Evolutionary conservation across 2,113 vertebrate genomes (phyloP), one percentile per base, ranked within the genome.

Genomic region (Propithecus coquereli): DNA sequence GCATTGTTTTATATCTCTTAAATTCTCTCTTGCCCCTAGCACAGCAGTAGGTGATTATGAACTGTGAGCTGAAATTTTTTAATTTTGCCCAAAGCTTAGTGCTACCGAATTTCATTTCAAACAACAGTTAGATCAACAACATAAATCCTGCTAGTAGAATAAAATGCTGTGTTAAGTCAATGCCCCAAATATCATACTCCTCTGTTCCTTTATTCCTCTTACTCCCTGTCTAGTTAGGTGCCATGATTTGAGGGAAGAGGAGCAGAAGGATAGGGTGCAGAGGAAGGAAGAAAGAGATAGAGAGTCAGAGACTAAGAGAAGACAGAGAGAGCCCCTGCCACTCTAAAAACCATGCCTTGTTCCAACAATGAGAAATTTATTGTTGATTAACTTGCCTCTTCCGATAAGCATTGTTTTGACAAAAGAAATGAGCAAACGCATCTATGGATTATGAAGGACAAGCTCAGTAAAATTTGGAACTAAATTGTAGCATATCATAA

Each of bases 41-140:
- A 88, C 27, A 68, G 37, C 6, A 2, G 12, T n/a, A 92, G 32
- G n/a, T 77, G 45, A 85, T 10, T 77, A 47, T 57, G 73, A 92
- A 82, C 34, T 45, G 22, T 80, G 32, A 90, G 25, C 6, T 94
- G 73, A 77, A 90, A 94, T 27, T 43, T 34, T 52, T 70, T 83
- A 94, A 30, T 43, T 65, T 22, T 57, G 40, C 17, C 40, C 70
- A 94, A 86, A 84, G 23, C n/a, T 94, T 76, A 71, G 30, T 71
- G 90, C 50, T 37, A 65, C 27, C 43, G 23, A n/a, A 77, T 82
- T 85, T 92, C 76, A 77, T 68, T 95, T 96, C 80, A 94, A 96
- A 93, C n/a, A 94, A 68, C 3, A 85, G 83, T 95, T 22, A 88
- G 68, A 32, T 6, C 43, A 76, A 57, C 43, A 88, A 66, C 40